Evolutionary conservation across 2,113 vertebrate genomes (phyloP).

Genomic region (Ovis canadensis): DNA sequence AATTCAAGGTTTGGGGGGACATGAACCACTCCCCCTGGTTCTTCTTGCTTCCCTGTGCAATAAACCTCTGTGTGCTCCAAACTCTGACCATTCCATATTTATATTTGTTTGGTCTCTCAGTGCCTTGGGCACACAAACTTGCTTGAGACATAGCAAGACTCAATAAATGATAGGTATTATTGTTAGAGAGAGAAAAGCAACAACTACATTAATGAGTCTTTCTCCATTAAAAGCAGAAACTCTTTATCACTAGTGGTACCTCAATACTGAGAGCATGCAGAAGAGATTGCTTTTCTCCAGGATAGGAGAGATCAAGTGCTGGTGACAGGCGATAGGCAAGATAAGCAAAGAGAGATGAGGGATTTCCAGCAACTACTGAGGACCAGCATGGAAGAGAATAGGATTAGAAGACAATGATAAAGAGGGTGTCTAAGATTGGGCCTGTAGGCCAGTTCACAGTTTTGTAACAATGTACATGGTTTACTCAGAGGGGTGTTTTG

Average conservation of each 20-base stretch:
- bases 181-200: neutral
- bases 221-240: neutral
- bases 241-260: neutral
- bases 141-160: neutral
- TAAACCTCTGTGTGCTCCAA: neutral
- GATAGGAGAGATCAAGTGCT: neutral
- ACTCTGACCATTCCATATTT: neutral
- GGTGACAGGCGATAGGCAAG: neutral
- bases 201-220: neutral
- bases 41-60: neutral
- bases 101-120: neutral
- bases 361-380: neutral
- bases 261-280: neutral
- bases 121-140: neutral
- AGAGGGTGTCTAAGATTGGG: neutral
- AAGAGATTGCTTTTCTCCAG: neutral
- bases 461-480: slow-evolving; percentile 27
- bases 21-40: neutral
- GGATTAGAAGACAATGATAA: neutral
- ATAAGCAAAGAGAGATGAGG: neutral
- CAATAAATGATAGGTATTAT: neutral
- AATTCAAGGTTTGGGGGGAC: neutral
- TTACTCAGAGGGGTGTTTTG: neutral
- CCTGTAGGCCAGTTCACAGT: neutral
- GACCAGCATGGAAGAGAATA: neutral